phyloP scores from a whole-genome alignment of 2,113 vertebrate genomes.

The Mobula hypostoma region DNA sequence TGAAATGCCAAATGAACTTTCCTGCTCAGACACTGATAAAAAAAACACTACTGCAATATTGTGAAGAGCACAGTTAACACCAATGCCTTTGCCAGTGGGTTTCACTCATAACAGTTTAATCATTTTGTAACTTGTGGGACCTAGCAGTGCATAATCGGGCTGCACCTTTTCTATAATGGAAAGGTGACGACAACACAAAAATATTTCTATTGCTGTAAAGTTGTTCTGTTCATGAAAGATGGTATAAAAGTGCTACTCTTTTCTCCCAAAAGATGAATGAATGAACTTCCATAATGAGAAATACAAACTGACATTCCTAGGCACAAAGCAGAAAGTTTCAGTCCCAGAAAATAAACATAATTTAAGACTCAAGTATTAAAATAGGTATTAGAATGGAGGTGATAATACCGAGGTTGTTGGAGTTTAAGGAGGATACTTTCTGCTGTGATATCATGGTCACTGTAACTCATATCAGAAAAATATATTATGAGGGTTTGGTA shows the following conservation, averaged over 20 bases:
- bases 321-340: neutral
- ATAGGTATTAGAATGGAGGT: neutral
- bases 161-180: neutral
- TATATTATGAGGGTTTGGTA: slow-evolving; percentile 33
- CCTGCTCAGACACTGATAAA: too few species aligned
- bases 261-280: neutral
- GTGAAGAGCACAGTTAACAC: too few species aligned
- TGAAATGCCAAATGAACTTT: too few species aligned
- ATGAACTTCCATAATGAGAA: neutral
- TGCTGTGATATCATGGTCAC: slow-evolving; percentile 31
- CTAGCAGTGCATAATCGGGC: neutral
- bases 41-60: too few species aligned
- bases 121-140: neutral
- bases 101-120: neutral
- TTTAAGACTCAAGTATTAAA: neutral
- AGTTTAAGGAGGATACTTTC: slow-evolving; percentile 37
- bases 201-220: neutral
- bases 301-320: neutral
- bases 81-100: neutral
- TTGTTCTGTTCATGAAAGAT: neutral
- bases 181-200: neutral
- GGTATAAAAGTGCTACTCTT: neutral
- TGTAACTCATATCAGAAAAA: slow-evolving; percentile 33
- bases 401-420: slow-evolving; percentile 24
- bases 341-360: neutral